A percentile compares a stretch with the other conserved stretches of the same genome.
phyloP scores from a whole-genome alignment of 2,888 invertebrate species.

The Griposia aprilina region DNA sequence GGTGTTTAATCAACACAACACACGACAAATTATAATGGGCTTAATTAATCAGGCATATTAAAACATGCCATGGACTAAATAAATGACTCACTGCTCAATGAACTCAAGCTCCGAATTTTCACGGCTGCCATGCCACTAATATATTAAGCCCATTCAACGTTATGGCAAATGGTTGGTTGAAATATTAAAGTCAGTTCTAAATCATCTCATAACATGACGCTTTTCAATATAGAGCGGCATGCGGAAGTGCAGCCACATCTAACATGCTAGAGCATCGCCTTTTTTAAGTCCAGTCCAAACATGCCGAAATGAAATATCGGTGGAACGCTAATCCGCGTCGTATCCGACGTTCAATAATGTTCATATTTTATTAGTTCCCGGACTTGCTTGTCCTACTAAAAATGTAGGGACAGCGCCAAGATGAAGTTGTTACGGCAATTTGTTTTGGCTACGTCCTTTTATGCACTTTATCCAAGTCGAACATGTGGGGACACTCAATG shows the following conservation, averaged over 20 bases:
- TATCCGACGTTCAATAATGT: conserved; percentile 77
- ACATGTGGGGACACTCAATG: conserved; percentile 12
- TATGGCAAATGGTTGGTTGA: conserved; percentile 66
- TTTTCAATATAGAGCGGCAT: conserved; percentile 71
- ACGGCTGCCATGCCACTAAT: conserved; percentile 53
- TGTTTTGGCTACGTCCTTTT: conserved; percentile 54
- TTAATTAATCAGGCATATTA: conserved; percentile 42
- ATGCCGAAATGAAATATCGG: conserved; percentile 82
- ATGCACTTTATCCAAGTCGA: conserved; percentile 19
- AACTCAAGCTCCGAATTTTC: conserved; percentile 46
- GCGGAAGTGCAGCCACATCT: conserved; percentile 77
- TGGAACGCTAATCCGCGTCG: conserved; percentile 72
- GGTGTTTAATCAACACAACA: neutral
- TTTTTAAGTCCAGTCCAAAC: conserved; percentile 77
- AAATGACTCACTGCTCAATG: conserved; percentile 40
- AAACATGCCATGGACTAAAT: conserved; percentile 28
- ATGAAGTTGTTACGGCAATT: conserved; percentile 62
- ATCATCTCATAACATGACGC: conserved; percentile 73
- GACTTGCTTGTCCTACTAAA: conserved; percentile 73
- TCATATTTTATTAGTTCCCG: conserved; percentile 80
- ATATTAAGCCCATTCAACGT: conserved; percentile 63
- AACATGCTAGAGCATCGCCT: conserved; percentile 73
- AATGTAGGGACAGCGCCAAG: conserved; percentile 60
- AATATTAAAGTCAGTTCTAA: conserved; percentile 73
- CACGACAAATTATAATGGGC: conserved; percentile 39